phyloP scores from a whole-genome alignment of 2,888 invertebrate genomes.

The Morinoia aosen region DNA sequence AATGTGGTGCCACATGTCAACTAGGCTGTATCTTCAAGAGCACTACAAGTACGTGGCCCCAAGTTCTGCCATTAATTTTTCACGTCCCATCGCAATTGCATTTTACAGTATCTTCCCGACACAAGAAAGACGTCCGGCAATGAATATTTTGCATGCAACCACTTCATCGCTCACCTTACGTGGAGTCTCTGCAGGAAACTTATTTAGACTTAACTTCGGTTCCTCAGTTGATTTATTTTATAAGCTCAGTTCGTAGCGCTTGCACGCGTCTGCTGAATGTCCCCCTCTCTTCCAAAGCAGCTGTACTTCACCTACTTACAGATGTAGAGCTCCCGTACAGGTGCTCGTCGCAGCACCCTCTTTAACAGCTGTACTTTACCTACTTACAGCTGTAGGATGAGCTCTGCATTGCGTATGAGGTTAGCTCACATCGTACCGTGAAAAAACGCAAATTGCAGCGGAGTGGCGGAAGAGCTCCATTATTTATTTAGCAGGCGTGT shows the following conservation, averaged over 20 bases:
- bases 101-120: too few relatives aligned
- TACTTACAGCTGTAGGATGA: not conserved
- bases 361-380: not conserved
- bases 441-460: not conserved
- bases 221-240: not conserved
- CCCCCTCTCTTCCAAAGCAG: not conserved
- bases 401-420: not conserved
- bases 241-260: not conserved
- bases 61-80: too few relatives aligned
- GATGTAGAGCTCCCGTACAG: not conserved
- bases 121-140: too few relatives aligned
- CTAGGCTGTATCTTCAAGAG: too few relatives aligned
- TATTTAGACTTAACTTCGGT: not conserved
- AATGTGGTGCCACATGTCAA: too few relatives aligned
- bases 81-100: too few relatives aligned
- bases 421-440: not conserved
- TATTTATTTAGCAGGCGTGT: not conserved
- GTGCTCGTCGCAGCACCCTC: not conserved
- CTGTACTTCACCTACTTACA: not conserved
- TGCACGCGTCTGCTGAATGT: not conserved
- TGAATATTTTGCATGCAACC: not conserved
- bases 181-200: not conserved
- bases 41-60: too few relatives aligned
- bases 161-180: not conserved
- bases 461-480: not conserved